A percentile compares a stretch with the other conserved stretches of the same genome.
These are phyloP conservation scores for Gisinianus flammeolus DNA, from an alignment of 2,888 invertebrate genomes.

Conservation along the genomic window DNA sequence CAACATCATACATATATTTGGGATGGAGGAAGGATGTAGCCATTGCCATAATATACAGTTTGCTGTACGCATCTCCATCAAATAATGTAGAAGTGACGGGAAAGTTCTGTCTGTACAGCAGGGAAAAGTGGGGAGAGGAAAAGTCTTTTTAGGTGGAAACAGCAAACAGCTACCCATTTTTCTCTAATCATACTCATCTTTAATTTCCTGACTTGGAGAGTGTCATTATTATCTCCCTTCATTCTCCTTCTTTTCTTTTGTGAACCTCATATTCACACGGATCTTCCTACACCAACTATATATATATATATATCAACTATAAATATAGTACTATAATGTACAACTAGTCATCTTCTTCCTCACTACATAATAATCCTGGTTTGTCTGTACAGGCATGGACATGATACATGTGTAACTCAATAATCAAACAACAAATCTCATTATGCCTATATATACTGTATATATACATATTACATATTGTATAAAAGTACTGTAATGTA, in stretches of 20 bases:
- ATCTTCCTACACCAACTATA: neutral
- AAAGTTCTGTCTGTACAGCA: neutral
- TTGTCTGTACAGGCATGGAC: no score
- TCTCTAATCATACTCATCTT: conserved; percentile 43
- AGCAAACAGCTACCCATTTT: conserved; percentile 22
- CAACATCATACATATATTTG: neutral
- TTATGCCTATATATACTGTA: neutral
- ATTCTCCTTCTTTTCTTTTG: conserved; percentile 11
- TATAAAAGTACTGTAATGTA: no score
- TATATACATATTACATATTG: no score
- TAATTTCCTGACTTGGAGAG: conserved; percentile 43
- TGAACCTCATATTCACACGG: neutral
- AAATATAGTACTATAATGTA: neutral
- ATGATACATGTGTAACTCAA: no score
- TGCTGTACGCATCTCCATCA: no score
- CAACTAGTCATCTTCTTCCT: neutral
- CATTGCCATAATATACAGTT: no score
- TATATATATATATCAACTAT: neutral
- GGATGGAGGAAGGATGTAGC: neutral
- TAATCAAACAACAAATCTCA: neutral
- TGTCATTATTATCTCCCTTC: conserved; percentile 12
- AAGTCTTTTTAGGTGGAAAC: no score
- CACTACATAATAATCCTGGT: neutral
- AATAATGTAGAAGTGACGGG: neutral
- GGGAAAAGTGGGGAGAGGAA: neutral